Percentiles rank a stretch among this genome's conserved stretches.
These are phyloP conservation scores for Leucozona laternaria DNA, from an alignment of 2,888 invertebrate genomes.

Conservation along the genomic window DNA sequence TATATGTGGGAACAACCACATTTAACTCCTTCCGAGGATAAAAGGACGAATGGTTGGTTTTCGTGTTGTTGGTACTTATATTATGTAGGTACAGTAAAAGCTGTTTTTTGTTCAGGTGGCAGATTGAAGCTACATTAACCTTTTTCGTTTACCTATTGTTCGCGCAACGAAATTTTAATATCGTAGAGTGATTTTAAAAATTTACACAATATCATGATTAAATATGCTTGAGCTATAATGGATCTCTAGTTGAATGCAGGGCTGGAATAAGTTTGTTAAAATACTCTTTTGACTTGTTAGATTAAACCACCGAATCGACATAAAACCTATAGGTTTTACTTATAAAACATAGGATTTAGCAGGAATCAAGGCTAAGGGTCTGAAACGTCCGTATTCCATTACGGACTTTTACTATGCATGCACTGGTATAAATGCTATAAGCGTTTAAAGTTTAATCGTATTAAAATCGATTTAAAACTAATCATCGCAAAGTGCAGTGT, in stretches of 20 bases:
- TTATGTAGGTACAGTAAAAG: not conserved
- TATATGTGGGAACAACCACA: conserved; percentile 15
- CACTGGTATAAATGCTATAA: no score
- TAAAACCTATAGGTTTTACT: no score
- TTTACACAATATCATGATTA: conserved; percentile 72
- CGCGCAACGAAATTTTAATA: conserved; percentile 63
- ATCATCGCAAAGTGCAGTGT: no score
- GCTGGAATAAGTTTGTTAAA: not conserved
- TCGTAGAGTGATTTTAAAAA: conserved; percentile 73
- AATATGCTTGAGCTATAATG: conserved; percentile 49
- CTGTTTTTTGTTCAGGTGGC: conserved; percentile 3
- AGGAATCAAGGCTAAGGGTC: no score
- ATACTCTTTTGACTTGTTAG: no score
- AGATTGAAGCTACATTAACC: conserved; percentile 53
- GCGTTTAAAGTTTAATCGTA: no score
- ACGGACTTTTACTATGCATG: no score
- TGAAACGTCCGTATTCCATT: no score
- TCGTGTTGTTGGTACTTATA: conserved; percentile 28
- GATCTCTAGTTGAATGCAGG: not conserved
- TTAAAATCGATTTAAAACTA: no score
- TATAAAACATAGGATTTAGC: no score
- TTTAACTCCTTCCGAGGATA: conserved; percentile 12
- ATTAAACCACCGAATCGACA: no score
- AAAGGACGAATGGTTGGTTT: conserved; percentile 56
- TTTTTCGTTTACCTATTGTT: conserved; percentile 45